phyloP scores from a whole-genome alignment of 1,140 invertebrate genomes.

The Platyura marginata region DNA sequence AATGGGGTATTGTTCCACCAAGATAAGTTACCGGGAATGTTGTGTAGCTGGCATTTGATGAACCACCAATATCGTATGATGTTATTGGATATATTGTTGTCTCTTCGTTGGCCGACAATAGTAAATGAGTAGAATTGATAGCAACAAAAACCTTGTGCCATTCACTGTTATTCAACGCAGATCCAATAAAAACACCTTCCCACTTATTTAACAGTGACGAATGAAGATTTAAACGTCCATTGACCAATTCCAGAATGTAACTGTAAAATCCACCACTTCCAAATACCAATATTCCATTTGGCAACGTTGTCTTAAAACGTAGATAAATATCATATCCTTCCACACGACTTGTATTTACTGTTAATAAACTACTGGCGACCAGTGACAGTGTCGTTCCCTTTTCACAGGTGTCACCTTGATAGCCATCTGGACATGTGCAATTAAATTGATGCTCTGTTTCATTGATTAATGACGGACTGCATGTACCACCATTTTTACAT shows the following conservation, averaged over 20 bases:
- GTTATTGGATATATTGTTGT: conserved; percentile 68
- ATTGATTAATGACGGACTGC: conserved; percentile 56
- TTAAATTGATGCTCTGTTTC: conserved; percentile 67
- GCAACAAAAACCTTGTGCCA: conserved; percentile 79
- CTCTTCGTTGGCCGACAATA: conserved; percentile 69
- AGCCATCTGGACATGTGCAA: conserved; percentile 61
- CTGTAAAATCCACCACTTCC: conserved; percentile 56
- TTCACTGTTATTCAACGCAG: conserved; percentile 60
- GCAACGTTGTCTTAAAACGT: conserved; percentile 76
- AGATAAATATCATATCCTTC: conserved; percentile 78
- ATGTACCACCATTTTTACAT: conserved; percentile 71
- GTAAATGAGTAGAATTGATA: conserved; percentile 68
- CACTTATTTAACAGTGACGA: conserved; percentile 73
- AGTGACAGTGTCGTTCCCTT: conserved; percentile 77
- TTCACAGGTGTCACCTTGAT: conserved; percentile 38
- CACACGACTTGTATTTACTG: conserved; percentile 57
- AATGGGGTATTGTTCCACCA: conserved; percentile 43
- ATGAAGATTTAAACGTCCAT: conserved; percentile 66
- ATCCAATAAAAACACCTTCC: conserved; percentile 73
- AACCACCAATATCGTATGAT: conserved; percentile 41
- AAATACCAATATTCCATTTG: conserved; percentile 67
- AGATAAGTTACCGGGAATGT: conserved; percentile 66
- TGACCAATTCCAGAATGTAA: conserved; percentile 62
- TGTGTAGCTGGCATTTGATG: conserved; percentile 47
- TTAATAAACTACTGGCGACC: conserved; percentile 51